Evolutionary conservation across 2,888 invertebrate genomes (phyloP), one percentile per base, ranked within the genome.

Genomic region (Dryobotodes eremita): DNA sequence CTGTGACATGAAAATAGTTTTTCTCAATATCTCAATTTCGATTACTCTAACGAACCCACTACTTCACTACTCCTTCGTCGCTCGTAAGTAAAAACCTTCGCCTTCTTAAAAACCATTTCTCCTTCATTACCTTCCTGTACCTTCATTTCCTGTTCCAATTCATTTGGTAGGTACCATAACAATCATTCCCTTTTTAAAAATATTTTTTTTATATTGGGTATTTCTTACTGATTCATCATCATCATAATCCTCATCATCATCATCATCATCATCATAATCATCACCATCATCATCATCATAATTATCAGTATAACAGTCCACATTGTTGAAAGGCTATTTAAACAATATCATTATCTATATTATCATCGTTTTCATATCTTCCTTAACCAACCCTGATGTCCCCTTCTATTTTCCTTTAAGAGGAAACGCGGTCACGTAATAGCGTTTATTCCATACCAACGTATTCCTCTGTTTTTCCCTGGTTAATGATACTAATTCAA

Each of bases 61-160:
- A 66, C 55, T 73, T 74, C 42, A 36, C 15, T 68, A 79, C 62
- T 71, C 46, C 55, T 82, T 79, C 80, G 66, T 84, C 11, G 71
- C 71, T 53, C 10, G 50, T 53, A 68, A 66, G 57, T 83, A 71
- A 31, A 82, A 74, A 42, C 15, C 61, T 79, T 71, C 36, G n/a
- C 46, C 62, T 62, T 68, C 48, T 55, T 46, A 36, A 66, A 68
- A 78, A 59, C 17, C 11, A 68, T 53, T 66, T 20, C 20, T 48
- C 36, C 55, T 36, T 66, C 55, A 48, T 2, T 36, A 36, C 31
- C 31, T 42, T 55, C 53, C 46, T 31, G 42, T 42, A 42, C 48
- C 62, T 20, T 15, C 13, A 74, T 66, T 31, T 68, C n/a, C 66
- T 65, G 36, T 76, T 50, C 10, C 15, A 48, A 71, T 61, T 26